Evolutionary conservation across 2,888 invertebrate genomes (phyloP), one percentile per base, ranked within the genome.

Genomic region (Acrobasis suavella): DNA sequence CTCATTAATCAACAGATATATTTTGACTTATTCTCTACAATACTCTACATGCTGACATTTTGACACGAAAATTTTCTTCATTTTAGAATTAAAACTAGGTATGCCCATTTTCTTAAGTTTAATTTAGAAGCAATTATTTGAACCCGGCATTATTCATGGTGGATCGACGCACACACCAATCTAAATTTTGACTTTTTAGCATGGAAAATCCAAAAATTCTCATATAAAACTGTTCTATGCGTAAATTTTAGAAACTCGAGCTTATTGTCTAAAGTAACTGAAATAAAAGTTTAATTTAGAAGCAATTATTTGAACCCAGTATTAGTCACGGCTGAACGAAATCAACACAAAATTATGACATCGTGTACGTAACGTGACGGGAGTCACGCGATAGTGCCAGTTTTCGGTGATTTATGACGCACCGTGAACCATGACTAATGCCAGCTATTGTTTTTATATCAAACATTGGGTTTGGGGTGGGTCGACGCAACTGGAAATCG

Each of bases 311-410:
- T 79, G 74, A 72, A 74, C 78, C 80, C 76, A 73, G 76, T 76
- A 84, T 89, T 90, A 89, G 87, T 89, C 84, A 89, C 80, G 84
- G 82, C 65, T 74, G 77, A 84, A 80, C 74, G 82, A 78, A 85
- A 85, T 81, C 83, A 85, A 86, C 84, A 80, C 80, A 82, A 76
- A 88, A 90, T 91, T 90, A 91, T 91, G 91, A 91, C 89, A 87
- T 91, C 85, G 89, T 72, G 75, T 77, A 80, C 80, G 77, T 77
- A 79, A 82, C 86, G 82, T 80, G 78, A 77, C 79, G 75, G 68
- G 80, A 72, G 81, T 81, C 85, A 84, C 85, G 85, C 84, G 76
- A 85, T 71, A 72, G 80, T 81, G 80, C 85, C 86, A 81, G 82
- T 80, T 87, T 85, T 91, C 80, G 89, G 87, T 91, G 91, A 92